These are phyloP conservation scores for Betta splendens DNA, from an alignment of 2,797 vertebrate species.

Conservation along the genomic window DNA sequence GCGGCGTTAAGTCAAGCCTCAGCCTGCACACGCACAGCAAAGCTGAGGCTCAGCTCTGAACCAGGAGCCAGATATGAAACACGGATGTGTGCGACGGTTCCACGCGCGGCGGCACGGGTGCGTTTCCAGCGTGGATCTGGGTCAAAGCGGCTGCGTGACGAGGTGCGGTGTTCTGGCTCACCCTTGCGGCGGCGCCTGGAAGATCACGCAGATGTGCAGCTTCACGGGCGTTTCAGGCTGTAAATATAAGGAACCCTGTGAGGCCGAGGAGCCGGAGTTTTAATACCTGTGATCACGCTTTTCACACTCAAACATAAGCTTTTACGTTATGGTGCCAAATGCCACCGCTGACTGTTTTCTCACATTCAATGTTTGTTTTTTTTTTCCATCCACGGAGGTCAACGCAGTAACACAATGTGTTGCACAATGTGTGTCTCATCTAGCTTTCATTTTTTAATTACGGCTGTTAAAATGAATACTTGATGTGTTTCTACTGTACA, in stretches of 20 bases:
- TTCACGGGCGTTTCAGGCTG: too few relatives aligned
- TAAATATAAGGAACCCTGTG: not conserved
- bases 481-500: too few relatives aligned
- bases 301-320: not conserved
- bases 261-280: not conserved
- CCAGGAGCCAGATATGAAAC: too few relatives aligned
- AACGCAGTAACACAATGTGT: not conserved
- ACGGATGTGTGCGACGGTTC: too few relatives aligned
- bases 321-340: slow-evolving; percentile 4
- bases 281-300: not conserved
- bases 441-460: too few relatives aligned
- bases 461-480: too few relatives aligned
- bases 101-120: not conserved
- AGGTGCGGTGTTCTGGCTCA: slow-evolving; percentile 14
- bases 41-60: too few relatives aligned
- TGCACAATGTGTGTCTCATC: too few relatives aligned
- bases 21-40: not conserved
- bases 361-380: not conserved
- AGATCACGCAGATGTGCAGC: too few relatives aligned
- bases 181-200: slow-evolving; percentile 24
- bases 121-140: slow-evolving; percentile 8
- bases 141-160: slow-evolving; percentile 5
- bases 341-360: not conserved
- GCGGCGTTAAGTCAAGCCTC: slow-evolving; percentile 6
- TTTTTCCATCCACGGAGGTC: not conserved